Evolutionary conservation across 2,113 vertebrate species (phyloP).

Genomic region (Xenus cinereus): DNA sequence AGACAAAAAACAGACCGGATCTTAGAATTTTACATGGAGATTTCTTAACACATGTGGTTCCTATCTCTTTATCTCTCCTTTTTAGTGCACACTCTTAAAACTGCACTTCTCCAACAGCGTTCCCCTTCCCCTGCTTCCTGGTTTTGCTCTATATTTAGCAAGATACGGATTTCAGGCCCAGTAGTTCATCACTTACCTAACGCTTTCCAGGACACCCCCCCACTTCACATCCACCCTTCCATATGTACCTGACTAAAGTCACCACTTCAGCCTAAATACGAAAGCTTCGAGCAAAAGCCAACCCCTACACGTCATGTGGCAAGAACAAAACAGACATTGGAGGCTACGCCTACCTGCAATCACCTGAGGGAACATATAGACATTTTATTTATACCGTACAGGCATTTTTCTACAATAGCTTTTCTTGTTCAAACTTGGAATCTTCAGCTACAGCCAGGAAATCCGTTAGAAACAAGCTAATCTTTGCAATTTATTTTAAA

Average conservation of each 20-base stretch:
- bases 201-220: not conserved
- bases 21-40: not conserved
- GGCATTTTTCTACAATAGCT: not conserved
- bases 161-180: not conserved
- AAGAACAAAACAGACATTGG: not conserved
- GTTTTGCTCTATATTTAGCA: not conserved
- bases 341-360: rapidly evolving
- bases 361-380: not conserved
- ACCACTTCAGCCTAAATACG: not conserved
- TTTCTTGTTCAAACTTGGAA: not conserved
- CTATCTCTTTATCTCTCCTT: not conserved
- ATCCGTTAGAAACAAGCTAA: not conserved
- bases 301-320: not conserved
- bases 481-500: not conserved
- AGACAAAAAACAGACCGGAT: not conserved
- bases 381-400: rapidly evolving
- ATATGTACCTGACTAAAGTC: rapidly evolving
- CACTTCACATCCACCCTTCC: not conserved
- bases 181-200: not conserved
- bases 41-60: not conserved
- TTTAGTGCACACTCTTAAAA: not conserved
- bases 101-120: rapidly evolving
- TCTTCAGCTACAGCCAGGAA: not conserved
- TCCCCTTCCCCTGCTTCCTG: not conserved
- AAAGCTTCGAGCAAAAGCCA: not conserved